phyloP scores from a whole-genome alignment of 2,888 invertebrate species.

The Leuctra nigra region DNA sequence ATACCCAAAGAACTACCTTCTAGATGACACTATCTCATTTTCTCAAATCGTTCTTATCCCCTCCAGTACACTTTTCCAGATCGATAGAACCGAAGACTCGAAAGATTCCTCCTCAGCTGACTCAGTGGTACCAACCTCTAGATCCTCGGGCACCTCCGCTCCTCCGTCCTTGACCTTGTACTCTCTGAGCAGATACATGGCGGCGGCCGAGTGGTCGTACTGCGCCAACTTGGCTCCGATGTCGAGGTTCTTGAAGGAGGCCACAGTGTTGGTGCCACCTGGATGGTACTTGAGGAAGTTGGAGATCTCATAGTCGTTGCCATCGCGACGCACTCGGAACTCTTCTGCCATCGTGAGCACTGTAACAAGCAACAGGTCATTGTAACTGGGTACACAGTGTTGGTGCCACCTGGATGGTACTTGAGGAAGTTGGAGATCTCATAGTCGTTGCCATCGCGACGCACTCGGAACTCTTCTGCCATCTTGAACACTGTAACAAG shows the following conservation, averaged over 20 bases:
- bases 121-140: no score
- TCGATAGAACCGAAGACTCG: no score
- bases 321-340: conserved; percentile 41
- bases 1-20: no score
- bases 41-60: no score
- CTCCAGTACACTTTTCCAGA: no score
- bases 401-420: conserved; percentile 69
- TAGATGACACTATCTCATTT: no score
- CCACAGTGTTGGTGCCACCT: conserved; percentile 60
- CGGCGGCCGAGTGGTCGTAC: conserved; percentile 55
- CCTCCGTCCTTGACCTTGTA: conserved; percentile 42
- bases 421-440: conserved; percentile 58
- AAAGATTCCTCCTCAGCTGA: no score
- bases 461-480: conserved; percentile 38
- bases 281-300: conserved; percentile 65
- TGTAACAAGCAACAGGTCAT: no score
- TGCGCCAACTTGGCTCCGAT: conserved; percentile 48
- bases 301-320: conserved; percentile 54
- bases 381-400: conserved; percentile 53
- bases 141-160: conserved; percentile 32
- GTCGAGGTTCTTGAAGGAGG: conserved; percentile 48
- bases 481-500: no score
- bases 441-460: conserved; percentile 46
- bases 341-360: conserved; percentile 22
- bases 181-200: conserved; percentile 57